A percentile compares a stretch with the other conserved stretches of the same genome.
Evolutionary conservation across 2,113 vertebrate species (phyloP).

Genomic region (Castor canadensis): DNA sequence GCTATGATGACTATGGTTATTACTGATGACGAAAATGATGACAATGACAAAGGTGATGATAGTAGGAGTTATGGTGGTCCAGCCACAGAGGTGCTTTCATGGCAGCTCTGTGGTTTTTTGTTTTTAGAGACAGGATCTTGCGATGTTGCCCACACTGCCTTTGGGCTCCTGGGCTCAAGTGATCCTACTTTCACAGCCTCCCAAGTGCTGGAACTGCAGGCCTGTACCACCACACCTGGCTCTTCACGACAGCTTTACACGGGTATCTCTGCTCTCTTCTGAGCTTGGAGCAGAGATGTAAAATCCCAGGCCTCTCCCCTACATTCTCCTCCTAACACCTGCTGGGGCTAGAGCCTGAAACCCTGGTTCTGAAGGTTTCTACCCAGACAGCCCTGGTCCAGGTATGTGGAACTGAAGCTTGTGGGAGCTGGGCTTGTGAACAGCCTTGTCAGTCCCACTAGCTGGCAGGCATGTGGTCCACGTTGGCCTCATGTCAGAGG

Average conservation of each 20-base stretch:
- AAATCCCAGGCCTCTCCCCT: background rate
- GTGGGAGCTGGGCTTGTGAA: background rate
- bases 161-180: background rate
- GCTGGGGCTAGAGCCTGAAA: background rate
- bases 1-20: fast-evolving
- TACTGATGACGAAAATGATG: too few species aligned
- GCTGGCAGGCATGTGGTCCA: fast-evolving
- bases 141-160: background rate
- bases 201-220: background rate
- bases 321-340: background rate
- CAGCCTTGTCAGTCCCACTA: background rate
- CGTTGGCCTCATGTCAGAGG: background rate
- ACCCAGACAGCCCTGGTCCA: background rate
- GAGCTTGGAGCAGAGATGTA: background rate
- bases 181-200: background rate
- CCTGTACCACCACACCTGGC: background rate
- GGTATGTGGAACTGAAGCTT: background rate
- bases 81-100: background rate
- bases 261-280: too few species aligned
- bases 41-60: background rate
- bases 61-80: too few species aligned
- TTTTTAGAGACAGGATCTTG: background rate
- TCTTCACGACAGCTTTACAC: background rate
- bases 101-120: background rate
- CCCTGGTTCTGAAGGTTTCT: too few species aligned